A percentile compares a stretch with the other conserved stretches of the same genome.
phyloP scores from a whole-genome alignment of 2,113 vertebrate species.

The Psophia crepitans region DNA sequence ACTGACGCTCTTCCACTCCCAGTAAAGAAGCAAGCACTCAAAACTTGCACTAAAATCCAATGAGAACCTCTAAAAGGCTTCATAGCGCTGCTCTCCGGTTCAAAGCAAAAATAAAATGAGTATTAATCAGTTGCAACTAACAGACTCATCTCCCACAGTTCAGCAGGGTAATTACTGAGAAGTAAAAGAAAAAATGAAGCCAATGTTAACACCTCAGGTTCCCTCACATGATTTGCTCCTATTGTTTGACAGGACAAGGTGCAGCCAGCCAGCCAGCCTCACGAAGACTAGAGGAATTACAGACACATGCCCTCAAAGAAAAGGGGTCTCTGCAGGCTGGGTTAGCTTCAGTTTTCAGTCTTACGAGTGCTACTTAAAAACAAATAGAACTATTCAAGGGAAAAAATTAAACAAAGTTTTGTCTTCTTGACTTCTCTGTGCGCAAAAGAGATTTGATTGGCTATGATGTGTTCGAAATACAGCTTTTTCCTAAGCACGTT shows the following conservation, averaged over 20 bases:
- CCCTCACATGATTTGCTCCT: slow-evolving; percentile 8
- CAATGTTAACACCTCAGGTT: background rate
- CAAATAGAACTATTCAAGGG: background rate
- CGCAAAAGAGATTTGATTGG: background rate
- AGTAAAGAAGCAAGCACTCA: background rate
- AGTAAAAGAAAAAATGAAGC: background rate
- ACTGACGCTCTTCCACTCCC: background rate
- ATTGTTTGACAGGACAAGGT: slow-evolving; percentile 21
- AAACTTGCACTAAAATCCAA: background rate
- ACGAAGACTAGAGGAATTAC: background rate
- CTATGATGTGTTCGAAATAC: background rate
- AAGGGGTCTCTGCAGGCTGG: background rate
- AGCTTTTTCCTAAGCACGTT: background rate
- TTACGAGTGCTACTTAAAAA: background rate
- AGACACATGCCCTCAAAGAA: background rate
- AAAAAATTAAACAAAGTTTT: background rate
- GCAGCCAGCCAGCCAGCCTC: background rate
- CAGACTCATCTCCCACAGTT: slow-evolving; percentile 15
- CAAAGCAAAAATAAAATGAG: background rate
- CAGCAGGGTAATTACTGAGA: slow-evolving; percentile 4
- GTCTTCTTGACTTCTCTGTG: background rate
- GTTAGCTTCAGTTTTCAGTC: background rate
- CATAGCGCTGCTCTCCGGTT: background rate
- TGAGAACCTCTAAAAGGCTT: background rate
- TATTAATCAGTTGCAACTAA: background rate